Evolutionary conservation across 2,888 invertebrate species (phyloP), one percentile per base, ranked within the genome.

Genomic region (Cinara cedri): DNA sequence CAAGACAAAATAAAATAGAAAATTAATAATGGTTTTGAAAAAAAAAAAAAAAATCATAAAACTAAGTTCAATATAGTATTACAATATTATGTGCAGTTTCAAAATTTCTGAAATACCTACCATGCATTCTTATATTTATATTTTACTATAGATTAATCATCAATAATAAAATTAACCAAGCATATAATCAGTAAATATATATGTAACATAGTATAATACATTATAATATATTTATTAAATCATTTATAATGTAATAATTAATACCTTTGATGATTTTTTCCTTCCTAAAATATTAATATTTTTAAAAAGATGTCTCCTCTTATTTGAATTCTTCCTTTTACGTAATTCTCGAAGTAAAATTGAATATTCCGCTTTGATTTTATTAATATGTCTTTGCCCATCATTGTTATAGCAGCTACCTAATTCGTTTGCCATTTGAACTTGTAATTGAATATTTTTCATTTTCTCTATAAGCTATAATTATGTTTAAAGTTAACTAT

Each of bases 301-400:
- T n/a, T 60, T 49, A n/a, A 68, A 24, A 42, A 78, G 16, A 42
- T 24, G 21, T 19, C 13, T 62, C 9, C 62, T 70, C 21, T 78
- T 68, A 21, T 34, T 60, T 21, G 21, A 16, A 14, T 70, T 46
- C 60, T 86, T 85, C 46, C 86, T 83, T 74, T 86, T 83, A 60
- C 86, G 82, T 62, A 87, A 83, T 82, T 87, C 86, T 19, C 85
- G 84, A 81, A 87, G 84, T 49, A 87, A 83, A 81, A 86, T 85
- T 0, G 85, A 85, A 82, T 86, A 87, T 83, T 87, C 86, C 51
- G 85, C 85, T 82, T 86, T 86, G 9, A 87, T 84, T 14, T 80
- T 26, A 46, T 82, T 81, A 3, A 81, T 80, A 13, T 83, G 81
- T 19, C 83, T 81, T 65, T 80, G 42, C 62, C 86, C 84, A 81